These are phyloP conservation scores for Trilocha varians DNA, from an alignment of 2,888 invertebrate species.

Conservation along the genomic window DNA sequence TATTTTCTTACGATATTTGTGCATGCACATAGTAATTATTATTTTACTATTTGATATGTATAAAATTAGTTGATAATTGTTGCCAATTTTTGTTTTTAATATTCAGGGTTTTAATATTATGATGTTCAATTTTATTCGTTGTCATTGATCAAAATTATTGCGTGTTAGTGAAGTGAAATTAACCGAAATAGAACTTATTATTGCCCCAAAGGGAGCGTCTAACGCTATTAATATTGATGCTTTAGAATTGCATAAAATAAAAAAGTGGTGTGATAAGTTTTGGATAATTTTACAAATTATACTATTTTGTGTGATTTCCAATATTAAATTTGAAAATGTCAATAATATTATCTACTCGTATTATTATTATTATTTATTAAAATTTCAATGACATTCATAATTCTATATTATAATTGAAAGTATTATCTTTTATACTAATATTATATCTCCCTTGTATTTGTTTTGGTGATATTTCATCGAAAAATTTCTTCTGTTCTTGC, in stretches of 20 bases:
- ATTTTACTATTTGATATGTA: slow-evolving; percentile 68
- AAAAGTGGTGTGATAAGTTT: slow-evolving; percentile 73
- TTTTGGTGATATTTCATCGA: slow-evolving; percentile 52
- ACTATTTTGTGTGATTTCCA: slow-evolving; percentile 72
- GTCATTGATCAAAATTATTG: slow-evolving; percentile 72
- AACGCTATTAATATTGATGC: slow-evolving; percentile 69
- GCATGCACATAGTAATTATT: slow-evolving; percentile 72
- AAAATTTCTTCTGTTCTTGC: slow-evolving; percentile 69
- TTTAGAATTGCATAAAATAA: slow-evolving; percentile 70
- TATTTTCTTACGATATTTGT: slow-evolving; percentile 73
- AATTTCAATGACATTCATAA: slow-evolving; percentile 39
- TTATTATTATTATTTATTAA: slow-evolving; percentile 34
- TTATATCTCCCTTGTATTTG: slow-evolving; percentile 35
- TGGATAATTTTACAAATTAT: slow-evolving; percentile 74
- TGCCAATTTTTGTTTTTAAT: slow-evolving; percentile 69
- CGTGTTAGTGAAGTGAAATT: slow-evolving; percentile 69
- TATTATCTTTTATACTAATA: slow-evolving; percentile 46
- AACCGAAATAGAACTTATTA: slow-evolving; percentile 66
- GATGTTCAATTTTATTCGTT: slow-evolving; percentile 69
- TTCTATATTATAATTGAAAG: slow-evolving; percentile 35
- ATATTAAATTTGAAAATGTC: slow-evolving; percentile 58
- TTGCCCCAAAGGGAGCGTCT: slow-evolving; percentile 72
- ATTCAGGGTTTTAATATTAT: slow-evolving; percentile 71
- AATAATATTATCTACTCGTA: slow-evolving; percentile 34
- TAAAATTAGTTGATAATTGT: slow-evolving; percentile 70